A percentile compares a stretch with the other conserved stretches of the same genome.
These are phyloP conservation scores for Solenopsis invicta DNA, from an alignment of 1,140 invertebrate genomes.

Conservation along the genomic window DNA sequence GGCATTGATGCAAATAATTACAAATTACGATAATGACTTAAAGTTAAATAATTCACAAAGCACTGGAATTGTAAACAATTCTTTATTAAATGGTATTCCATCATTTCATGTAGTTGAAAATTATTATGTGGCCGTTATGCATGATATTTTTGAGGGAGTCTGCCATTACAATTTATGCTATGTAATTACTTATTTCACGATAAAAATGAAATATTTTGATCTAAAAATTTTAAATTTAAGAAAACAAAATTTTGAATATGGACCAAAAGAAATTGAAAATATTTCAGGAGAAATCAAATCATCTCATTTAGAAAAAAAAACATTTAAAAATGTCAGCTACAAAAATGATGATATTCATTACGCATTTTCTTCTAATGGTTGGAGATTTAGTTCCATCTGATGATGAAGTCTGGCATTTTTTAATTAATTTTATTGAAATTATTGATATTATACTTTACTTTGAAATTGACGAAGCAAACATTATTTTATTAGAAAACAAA, in stretches of 20 bases:
- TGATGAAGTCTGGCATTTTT: slow-evolving; percentile 22
- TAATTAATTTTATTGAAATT: slow-evolving; percentile 36
- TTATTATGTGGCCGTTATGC: slow-evolving; percentile 9
- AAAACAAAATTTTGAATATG: slow-evolving; percentile 31
- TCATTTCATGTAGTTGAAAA: slow-evolving; percentile 26
- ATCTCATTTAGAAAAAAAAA: slow-evolving; percentile 40
- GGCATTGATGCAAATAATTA: slow-evolving; percentile 16
- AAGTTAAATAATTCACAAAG: slow-evolving; percentile 10
- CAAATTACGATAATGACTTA: slow-evolving; percentile 13
- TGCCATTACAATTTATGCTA: slow-evolving; percentile 9
- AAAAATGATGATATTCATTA: slow-evolving; percentile 26
- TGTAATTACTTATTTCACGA: slow-evolving; percentile 29
- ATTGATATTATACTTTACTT: slow-evolving; percentile 32
- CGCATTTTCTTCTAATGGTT: not conserved
- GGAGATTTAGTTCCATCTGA: slow-evolving; percentile 13
- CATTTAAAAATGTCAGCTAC: slow-evolving; percentile 31
- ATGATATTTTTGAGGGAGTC: slow-evolving; percentile 14
- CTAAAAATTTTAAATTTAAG: slow-evolving; percentile 8
- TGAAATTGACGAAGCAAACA: slow-evolving; percentile 30
- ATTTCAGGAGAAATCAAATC: slow-evolving; percentile 22
- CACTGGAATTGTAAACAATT: slow-evolving; percentile 24
- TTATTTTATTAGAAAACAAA: slow-evolving; percentile 35
- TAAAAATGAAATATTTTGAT: slow-evolving; percentile 18
- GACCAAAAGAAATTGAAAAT: slow-evolving; percentile 8
- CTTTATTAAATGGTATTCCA: slow-evolving; percentile 27